Conservation (phyloP, 1,140 invertebrate species). For the Propsilocerus akamusi region DNA sequence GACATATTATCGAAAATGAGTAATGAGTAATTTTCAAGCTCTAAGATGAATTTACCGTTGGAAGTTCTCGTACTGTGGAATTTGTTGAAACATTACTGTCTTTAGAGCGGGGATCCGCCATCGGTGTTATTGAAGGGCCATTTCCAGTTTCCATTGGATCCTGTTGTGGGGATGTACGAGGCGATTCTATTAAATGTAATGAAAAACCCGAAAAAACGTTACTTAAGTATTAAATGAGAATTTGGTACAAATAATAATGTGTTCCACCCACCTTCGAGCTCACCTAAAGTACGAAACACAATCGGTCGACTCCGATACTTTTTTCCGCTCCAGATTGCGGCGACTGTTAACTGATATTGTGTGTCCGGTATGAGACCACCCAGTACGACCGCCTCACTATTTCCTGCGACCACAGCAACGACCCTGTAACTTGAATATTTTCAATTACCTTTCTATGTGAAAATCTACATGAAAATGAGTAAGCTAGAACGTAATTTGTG, state of each 20-base stretch:
- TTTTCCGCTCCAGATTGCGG: slow-evolving; percentile 55
- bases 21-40: not conserved
- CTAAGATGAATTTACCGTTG: slow-evolving; percentile 13
- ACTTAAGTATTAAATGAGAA: not conserved
- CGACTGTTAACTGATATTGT: slow-evolving; percentile 67
- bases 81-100: slow-evolving; percentile 23
- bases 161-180: slow-evolving; percentile 48
- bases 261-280: slow-evolving; percentile 15
- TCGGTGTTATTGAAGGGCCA: slow-evolving; percentile 8
- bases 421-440: slow-evolving; percentile 63
- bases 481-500: not conserved
- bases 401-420: slow-evolving; percentile 67
- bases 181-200: slow-evolving; percentile 34
- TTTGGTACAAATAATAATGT: not conserved
- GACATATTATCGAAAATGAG: slow-evolving; percentile 9
- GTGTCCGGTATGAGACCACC: slow-evolving; percentile 62
- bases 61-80: slow-evolving; percentile 23
- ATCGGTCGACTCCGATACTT: slow-evolving; percentile 64
- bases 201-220: not conserved
- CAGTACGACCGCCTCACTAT: slow-evolving; percentile 63
- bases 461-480: not conserved
- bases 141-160: slow-evolving; percentile 20
- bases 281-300: slow-evolving; percentile 72
- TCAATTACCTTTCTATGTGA: slow-evolving; percentile 19
- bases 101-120: not conserved